Evolutionary conservation across 2,888 invertebrate species (phyloP), one percentile per base, ranked within the genome.

Genomic region (Alcis repandata): DNA sequence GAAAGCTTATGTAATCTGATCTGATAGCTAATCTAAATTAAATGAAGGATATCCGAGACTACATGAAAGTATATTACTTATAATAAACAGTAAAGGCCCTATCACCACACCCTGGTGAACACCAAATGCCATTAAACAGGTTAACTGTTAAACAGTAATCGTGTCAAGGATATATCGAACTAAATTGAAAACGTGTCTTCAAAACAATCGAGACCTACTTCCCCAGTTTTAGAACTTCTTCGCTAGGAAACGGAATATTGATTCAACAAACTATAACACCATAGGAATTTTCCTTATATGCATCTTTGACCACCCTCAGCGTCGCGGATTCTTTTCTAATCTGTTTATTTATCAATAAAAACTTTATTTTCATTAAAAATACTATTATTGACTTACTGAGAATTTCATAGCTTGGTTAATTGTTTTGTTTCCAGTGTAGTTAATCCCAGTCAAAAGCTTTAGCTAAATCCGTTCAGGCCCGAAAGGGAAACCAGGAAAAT

Each of bases 401-500:
- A 20, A 13, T 11, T 22, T 22, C 11, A 22, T 8, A 43, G 8
- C 8, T 43, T 10, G 7, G n/a, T 13, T 9, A 7, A 3, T 11
- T n/a, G 11, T 10, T 46, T 22, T 27, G 13, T 27, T 1, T 32
- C 0, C 4, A 32, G 48, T 49, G 11, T 11, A 49, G 48, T 13
- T 15, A 17, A 17, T 7, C 3, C 40, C 3, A 40, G 15, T 40
- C 15, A 15, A 15, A 40, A 40, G 40, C 40, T n/a, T 15, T 8
- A 15, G 2, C 15, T 15, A 40, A 15, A 15, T 15, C 40, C n/a
- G 15, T 40, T 15, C 27, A 27, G 6, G 27, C 27, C 3, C 6
- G 6, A 32, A 32, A 1, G 32, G 15, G 15, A 17, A 49, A 10
- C 4, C 11, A 17, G 10, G 15, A 84, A 74, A 56, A 93, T 93